Evolutionary conservation across 1,140 invertebrate species (phyloP).

Genomic region (Holotrichia oblita): DNA sequence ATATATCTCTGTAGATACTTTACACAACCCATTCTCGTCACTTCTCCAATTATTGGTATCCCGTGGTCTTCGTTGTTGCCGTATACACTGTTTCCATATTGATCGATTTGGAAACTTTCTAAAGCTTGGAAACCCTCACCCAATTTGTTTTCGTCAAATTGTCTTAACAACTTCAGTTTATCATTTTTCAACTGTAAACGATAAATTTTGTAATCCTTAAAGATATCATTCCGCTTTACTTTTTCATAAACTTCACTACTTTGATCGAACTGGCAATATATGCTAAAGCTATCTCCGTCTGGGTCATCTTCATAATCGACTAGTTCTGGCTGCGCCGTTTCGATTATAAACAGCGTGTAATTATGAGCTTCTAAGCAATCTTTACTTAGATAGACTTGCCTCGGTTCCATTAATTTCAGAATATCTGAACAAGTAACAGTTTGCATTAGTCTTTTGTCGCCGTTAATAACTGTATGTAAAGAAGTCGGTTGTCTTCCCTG

Average conservation of each 20-base stretch:
- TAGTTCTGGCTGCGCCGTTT: not conserved
- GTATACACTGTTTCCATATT: no score
- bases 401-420: not conserved
- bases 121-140: no score
- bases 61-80: no score
- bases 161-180: no score
- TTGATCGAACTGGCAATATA: not conserved
- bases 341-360: not conserved
- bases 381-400: not conserved
- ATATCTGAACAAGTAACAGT: not conserved
- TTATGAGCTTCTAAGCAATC: not conserved
- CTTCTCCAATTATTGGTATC: no score
- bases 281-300: not conserved
- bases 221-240: not conserved
- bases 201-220: no score
- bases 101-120: no score
- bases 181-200: no score
- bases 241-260: not conserved
- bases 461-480: not conserved
- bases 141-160: no score
- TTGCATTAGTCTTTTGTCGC: not conserved
- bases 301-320: not conserved
- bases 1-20: not conserved
- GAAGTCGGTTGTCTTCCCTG: not conserved
- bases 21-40: not conserved